A percentile compares a stretch with the other conserved stretches of the same genome.
Evolutionary conservation across 2,113 vertebrate genomes (phyloP).

Genomic region (Phyllostomus discolor): DNA sequence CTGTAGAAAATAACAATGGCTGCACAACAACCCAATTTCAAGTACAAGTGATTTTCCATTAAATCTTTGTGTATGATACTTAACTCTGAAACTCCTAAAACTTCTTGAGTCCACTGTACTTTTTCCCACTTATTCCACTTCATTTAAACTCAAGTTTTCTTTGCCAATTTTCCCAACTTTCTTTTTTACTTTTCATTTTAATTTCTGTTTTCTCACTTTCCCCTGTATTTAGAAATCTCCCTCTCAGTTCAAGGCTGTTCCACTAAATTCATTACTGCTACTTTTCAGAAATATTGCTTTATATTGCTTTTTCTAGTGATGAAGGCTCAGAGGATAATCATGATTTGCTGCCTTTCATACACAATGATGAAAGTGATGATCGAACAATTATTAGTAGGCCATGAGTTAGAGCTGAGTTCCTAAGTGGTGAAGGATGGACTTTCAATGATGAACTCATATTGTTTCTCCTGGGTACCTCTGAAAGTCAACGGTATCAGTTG

Average conservation of each 20-base stretch:
- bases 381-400: background rate
- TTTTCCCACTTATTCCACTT: background rate
- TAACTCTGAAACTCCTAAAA: background rate
- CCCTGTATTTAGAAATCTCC: background rate
- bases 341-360: background rate
- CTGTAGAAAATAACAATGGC: slow-evolving; percentile 11
- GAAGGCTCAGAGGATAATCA: background rate
- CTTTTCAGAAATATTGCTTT: background rate
- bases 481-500: background rate
- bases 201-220: background rate
- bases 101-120: background rate
- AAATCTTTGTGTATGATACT: background rate
- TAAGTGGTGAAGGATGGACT: background rate
- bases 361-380: background rate
- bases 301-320: background rate
- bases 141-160: background rate
- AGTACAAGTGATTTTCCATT: background rate
- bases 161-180: background rate
- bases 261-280: background rate
- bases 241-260: background rate
- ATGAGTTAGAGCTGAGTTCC: background rate
- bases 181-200: background rate
- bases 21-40: background rate
- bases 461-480: background rate
- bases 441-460: background rate